Evolutionary conservation across 2,797 vertebrate genomes (phyloP).

Genomic region (Chelon auratus): DNA sequence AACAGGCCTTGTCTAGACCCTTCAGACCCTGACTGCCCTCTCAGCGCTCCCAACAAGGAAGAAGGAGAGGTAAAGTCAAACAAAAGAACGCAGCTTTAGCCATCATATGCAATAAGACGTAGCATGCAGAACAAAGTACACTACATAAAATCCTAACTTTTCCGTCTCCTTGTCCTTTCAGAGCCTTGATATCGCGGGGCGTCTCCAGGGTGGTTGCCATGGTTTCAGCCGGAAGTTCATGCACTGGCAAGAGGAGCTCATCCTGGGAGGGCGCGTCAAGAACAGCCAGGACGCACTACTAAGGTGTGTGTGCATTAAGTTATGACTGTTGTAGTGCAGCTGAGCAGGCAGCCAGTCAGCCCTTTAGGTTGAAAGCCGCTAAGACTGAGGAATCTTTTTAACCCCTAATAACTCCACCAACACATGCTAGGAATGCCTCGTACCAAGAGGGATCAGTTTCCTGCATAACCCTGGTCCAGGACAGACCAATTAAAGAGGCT

Average conservation of each 20-base stretch:
- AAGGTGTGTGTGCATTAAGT: constrained; percentile 84
- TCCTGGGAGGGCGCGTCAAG: constrained; percentile 92
- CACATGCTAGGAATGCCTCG: constrained; percentile 78
- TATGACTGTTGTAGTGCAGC: constrained; percentile 11
- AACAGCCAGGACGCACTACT: constrained; percentile 89
- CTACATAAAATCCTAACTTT: constrained; percentile 19
- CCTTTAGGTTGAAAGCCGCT: constrained; percentile 27
- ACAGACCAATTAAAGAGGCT: constrained; percentile 81
- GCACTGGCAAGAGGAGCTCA: constrained; percentile 99
- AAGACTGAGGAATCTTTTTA: constrained; percentile 55
- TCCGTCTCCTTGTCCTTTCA: constrained; percentile 59
- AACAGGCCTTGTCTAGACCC: constrained; percentile 94
- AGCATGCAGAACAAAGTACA: neutral
- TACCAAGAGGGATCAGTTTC: constrained; percentile 75
- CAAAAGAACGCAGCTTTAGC: neutral
- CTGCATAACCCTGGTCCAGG: constrained; percentile 70
- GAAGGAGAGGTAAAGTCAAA: constrained; percentile 85
- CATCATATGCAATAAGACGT: constrained; percentile 1
- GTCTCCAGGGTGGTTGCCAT: constrained; percentile 93
- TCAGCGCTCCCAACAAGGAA: constrained; percentile 93
- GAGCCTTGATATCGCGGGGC: constrained; percentile 89
- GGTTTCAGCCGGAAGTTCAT: constrained; percentile 99
- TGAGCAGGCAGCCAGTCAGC: constrained; percentile 8
- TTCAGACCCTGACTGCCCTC: constrained; percentile 90
- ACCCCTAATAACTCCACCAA: constrained; percentile 73